Conservation (phyloP, 2,113 vertebrate species). For the Coturnix japonica region DNA sequence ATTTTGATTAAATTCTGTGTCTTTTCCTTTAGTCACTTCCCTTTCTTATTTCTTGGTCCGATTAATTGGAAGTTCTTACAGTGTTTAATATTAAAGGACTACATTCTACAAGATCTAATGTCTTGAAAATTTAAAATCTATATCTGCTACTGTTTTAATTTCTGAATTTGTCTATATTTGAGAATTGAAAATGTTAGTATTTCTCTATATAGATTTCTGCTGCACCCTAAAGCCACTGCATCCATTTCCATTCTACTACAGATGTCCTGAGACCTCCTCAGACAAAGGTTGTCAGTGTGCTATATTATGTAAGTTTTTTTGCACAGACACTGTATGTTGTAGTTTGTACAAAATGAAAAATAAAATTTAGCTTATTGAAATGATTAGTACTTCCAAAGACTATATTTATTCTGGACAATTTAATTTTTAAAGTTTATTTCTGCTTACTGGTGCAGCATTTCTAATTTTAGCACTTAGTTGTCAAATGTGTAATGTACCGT, state of each 20-base stretch:
- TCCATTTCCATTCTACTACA: not conserved
- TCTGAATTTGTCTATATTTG: not conserved
- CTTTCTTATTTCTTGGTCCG: not conserved
- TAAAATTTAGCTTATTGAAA: not conserved
- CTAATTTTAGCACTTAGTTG: not conserved
- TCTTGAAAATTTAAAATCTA: not conserved
- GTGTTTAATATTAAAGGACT: not conserved
- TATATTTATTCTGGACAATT: not conserved
- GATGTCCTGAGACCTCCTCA: not conserved
- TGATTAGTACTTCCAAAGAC: not conserved
- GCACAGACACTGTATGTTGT: not conserved
- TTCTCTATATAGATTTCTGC: not conserved
- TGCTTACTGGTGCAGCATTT: not conserved
- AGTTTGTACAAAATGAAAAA: not conserved
- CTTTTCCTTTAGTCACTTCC: not conserved
- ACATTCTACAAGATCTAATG: not conserved
- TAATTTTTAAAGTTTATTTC: not conserved
- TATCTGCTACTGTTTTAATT: not conserved
- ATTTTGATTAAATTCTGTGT: not conserved
- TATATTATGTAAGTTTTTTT: not conserved
- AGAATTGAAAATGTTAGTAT: not conserved
- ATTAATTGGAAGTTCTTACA: not conserved
- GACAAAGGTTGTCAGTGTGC: not conserved
- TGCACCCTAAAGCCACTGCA: not conserved
- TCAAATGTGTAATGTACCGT: not conserved